A percentile compares a stretch with the other conserved stretches of the same genome.
phyloP scores from a whole-genome alignment of 2,888 invertebrate species.

The Serripes groenlandicus region DNA sequence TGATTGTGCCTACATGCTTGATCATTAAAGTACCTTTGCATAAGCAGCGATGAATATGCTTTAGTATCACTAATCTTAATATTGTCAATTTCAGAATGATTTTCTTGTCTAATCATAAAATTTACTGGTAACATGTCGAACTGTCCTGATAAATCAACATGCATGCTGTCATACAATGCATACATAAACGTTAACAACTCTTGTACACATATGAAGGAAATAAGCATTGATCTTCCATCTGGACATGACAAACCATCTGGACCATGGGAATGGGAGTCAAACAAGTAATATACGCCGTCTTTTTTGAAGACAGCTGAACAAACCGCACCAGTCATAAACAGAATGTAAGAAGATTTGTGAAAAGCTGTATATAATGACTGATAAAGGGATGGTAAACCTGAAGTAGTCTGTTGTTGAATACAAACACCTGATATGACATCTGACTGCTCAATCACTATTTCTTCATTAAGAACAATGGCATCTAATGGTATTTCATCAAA shows the following conservation, averaged over 20 bases:
- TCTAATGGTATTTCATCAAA: conserved; percentile 14
- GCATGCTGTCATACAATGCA: conserved; percentile 7
- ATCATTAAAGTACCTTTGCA: no score
- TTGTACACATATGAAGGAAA: conserved; percentile 19
- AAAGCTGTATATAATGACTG: not conserved
- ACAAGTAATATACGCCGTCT: not conserved
- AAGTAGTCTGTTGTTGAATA: not conserved
- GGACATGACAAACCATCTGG: conserved; percentile 23
- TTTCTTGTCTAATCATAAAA: no score
- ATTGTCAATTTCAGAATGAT: no score
- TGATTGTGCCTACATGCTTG: no score
- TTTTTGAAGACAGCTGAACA: not conserved
- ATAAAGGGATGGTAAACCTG: conserved; percentile 3
- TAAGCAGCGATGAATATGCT: no score
- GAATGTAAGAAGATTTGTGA: not conserved
- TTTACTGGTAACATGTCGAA: conserved; percentile 34
- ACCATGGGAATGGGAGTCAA: conserved; percentile 49
- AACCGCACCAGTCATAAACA: not conserved
- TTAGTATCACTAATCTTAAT: no score
- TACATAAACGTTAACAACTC: conserved; percentile 16
- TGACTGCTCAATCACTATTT: not conserved
- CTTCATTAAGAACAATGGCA: not conserved
- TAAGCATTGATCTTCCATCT: conserved; percentile 43
- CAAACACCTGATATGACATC: conserved; percentile 1
- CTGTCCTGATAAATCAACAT: conserved; percentile 13